Percentiles rank a stretch among this genome's conserved stretches.
These are phyloP conservation scores for Sinocyclocheilus anshuiensis DNA, from an alignment of 2,113 vertebrate species.

Conservation along the genomic window DNA sequence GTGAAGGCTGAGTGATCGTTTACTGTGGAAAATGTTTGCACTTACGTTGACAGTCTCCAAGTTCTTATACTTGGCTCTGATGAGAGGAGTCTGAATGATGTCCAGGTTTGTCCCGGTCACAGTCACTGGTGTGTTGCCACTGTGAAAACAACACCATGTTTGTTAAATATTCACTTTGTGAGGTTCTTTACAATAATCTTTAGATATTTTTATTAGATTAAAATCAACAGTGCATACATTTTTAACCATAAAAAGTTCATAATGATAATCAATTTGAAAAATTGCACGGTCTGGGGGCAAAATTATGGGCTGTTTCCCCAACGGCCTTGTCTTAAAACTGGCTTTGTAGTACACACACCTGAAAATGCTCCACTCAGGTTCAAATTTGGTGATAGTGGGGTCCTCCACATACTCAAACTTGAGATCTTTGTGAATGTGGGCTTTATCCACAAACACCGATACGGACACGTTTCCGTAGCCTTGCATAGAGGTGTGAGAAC, in stretches of 20 bases:
- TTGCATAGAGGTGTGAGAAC: slow-evolving; percentile 84
- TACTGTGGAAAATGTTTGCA: slow-evolving; percentile 51
- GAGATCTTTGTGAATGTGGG: slow-evolving; percentile 88
- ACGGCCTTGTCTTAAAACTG: neutral
- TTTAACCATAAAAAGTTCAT: neutral
- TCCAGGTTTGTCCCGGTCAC: slow-evolving; percentile 96
- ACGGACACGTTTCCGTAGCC: slow-evolving; percentile 87
- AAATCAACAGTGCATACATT: neutral
- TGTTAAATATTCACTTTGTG: neutral
- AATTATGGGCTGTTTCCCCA: neutral
- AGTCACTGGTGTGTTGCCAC: slow-evolving; percentile 91
- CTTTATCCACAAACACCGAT: slow-evolving; percentile 89
- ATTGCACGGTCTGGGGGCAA: neutral
- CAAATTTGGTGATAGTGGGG: slow-evolving; percentile 89
- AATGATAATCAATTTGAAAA: neutral
- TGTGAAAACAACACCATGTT: slow-evolving; percentile 58
- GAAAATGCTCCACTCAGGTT: slow-evolving; percentile 98
- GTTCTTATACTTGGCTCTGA: slow-evolving; percentile 91
- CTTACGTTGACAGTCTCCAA: slow-evolving; percentile 94
- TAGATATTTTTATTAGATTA: neutral
- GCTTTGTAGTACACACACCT: slow-evolving; percentile 75
- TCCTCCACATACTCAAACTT: slow-evolving; percentile 94
- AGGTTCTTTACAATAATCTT: neutral
- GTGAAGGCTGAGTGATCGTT: slow-evolving; percentile 33
- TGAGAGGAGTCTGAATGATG: slow-evolving; percentile 95